These are phyloP conservation scores for Chaetophractus vellerosus DNA, from an alignment of 2,797 vertebrate species.

Conservation along the genomic window DNA sequence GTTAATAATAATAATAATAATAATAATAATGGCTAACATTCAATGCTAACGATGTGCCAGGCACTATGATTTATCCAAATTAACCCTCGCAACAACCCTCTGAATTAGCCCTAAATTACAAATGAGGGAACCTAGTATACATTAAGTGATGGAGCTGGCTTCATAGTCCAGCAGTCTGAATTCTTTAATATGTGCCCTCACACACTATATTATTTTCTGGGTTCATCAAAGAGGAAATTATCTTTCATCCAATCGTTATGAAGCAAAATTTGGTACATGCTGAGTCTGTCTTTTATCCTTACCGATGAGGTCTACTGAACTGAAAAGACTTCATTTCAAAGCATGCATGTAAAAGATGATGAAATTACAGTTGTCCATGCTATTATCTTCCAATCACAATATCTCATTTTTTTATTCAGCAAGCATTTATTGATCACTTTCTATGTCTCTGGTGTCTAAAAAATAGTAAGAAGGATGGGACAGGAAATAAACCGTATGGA, in stretches of 20 bases:
- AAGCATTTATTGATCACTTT: not conserved
- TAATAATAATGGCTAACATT: slow-evolving; percentile 5
- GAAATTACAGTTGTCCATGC: not conserved
- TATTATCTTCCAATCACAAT: not conserved
- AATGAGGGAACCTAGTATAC: not conserved
- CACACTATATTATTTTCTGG: slow-evolving; percentile 15
- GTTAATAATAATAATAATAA: slow-evolving; percentile 19
- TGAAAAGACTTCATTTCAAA: slow-evolving; percentile 5
- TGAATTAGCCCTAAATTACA: not conserved
- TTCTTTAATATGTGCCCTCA: not conserved
- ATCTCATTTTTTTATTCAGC: slow-evolving; percentile 14
- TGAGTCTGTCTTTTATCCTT: not conserved
- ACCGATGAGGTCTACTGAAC: not conserved
- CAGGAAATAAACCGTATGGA: not conserved
- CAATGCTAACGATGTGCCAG: not conserved
- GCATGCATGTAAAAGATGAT: not conserved
- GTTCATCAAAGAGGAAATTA: not conserved
- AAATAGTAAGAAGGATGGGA: not conserved
- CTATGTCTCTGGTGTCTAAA: not conserved
- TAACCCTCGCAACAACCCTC: not conserved
- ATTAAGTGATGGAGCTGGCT: not conserved
- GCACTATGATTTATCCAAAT: not conserved
- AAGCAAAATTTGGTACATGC: not conserved
- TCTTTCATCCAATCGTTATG: not conserved
- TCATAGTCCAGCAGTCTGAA: not conserved